Base-by-base conservation (phyloP, 2,888 invertebrate species). In the Electrophaes corylata region DNA sequence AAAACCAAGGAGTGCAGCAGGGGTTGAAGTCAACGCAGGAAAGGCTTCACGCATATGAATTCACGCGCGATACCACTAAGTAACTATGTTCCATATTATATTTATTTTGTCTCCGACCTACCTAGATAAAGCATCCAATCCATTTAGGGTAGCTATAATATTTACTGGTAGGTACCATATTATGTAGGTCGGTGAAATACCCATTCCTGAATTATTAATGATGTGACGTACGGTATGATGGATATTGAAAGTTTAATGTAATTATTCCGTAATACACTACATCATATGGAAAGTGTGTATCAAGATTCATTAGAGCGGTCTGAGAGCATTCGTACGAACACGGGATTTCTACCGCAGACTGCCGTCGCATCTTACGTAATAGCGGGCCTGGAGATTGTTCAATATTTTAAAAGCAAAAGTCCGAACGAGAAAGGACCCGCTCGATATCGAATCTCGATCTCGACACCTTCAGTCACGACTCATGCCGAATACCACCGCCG, bases 231-330 rank as follows among this genome's bases (percentile, higher is more conserved):
- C 65, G 47, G 55, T 69, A 65, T 67, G 54, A 71, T 72, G 70
- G 72, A 69, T 70, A 64, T 51, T 37, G 57, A 54, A 67, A 66
- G 67, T 67, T 72, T 77, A 79, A 78, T 72, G 72, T 76, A 82
- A 84, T 68, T 60, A 60, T 66, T 72, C 64, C 70, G 62, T 67
- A 69, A 67, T 72, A 74, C 70, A 78, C 68, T 68, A 79, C 80
- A 82, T 79, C 73, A 75, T 72, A 39, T 79, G 75, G 78, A 81
- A 80, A 81, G 79, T 80, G 66, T 82, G 69, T 82, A 74, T 80
- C n/a, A n/a, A n/a, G 80, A 78, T 82, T 79, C 81, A 86, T 84
- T 83, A 83, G 79, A 81, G 71, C 52, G 65, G 64, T 66, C 59
- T 26, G 63, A 60, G 65, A 57, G 56, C 52, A 52, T 60, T 60